Evolutionary conservation across 2,888 invertebrate species (phyloP).

Genomic region (Aspidiotus destructor): DNA sequence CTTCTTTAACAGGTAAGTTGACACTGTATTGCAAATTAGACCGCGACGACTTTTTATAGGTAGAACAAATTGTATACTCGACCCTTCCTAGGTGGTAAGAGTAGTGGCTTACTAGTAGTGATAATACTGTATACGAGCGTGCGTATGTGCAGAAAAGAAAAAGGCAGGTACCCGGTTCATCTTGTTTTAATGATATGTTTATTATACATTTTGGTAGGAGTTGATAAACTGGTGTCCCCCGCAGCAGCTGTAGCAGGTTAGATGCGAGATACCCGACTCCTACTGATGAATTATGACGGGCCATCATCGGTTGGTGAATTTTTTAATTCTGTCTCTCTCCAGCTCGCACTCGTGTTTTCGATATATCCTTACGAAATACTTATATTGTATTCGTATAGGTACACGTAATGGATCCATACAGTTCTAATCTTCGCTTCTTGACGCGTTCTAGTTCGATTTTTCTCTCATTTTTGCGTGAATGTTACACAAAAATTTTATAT

Average conservation of each 20-base stretch:
- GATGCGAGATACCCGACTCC: not conserved
- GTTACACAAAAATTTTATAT: too few relatives aligned
- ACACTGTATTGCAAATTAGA: conserved; percentile 18
- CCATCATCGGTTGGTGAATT: conserved; percentile 15
- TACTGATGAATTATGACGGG: conserved; percentile 22
- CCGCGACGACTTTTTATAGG: conserved; percentile 25
- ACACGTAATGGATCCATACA: too few relatives aligned
- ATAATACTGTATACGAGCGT: too few relatives aligned
- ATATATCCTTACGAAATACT: conserved; percentile 23
- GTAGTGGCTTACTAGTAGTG: too few relatives aligned
- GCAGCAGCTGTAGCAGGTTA: conserved; percentile 16
- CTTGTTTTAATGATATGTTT: conserved; percentile 30
- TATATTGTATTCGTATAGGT: not conserved
- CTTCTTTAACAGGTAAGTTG: conserved; percentile 13
- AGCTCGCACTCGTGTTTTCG: not conserved
- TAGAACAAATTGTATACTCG: conserved; percentile 13
- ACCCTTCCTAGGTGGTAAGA: too few relatives aligned
- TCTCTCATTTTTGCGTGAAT: too few relatives aligned
- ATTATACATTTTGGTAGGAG: conserved; percentile 28
- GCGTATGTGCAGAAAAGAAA: not conserved
- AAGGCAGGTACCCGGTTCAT: conserved; percentile 24
- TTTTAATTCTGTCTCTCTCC: not conserved
- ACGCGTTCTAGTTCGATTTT: too few relatives aligned
- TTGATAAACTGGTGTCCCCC: conserved; percentile 31
- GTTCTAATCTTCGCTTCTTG: too few relatives aligned